Evolutionary conservation across 2,888 invertebrate species (phyloP).

Genomic region (Agriotes lineatus): DNA sequence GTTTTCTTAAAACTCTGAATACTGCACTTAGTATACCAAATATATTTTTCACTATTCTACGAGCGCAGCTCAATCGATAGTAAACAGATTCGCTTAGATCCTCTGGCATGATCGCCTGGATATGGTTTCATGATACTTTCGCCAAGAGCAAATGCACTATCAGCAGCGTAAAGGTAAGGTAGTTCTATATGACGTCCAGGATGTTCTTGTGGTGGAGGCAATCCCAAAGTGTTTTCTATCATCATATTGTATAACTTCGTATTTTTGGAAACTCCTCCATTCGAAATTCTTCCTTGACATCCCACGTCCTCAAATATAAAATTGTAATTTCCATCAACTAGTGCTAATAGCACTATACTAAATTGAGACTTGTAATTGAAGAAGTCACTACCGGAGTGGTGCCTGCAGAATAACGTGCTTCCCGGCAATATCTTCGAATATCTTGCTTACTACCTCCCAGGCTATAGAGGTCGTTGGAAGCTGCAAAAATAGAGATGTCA

Average conservation of each 20-base stretch:
- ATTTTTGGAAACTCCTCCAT: conserved; percentile 55
- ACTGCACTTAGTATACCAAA: conserved; percentile 43
- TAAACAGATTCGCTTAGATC: conserved; percentile 54
- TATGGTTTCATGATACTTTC: conserved; percentile 55
- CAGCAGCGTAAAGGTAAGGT: conserved; percentile 43
- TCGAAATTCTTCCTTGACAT: conserved; percentile 55
- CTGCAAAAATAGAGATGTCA: no score
- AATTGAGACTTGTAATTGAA: conserved; percentile 58
- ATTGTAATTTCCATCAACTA: conserved; percentile 62
- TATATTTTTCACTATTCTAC: conserved; percentile 41
- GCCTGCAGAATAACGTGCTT: conserved; percentile 56
- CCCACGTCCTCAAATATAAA: conserved; percentile 59
- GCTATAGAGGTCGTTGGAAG: no score
- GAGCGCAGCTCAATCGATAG: conserved; percentile 50
- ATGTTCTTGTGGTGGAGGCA: conserved; percentile 44
- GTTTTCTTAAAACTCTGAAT: conserved; percentile 49
- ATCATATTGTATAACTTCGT: conserved; percentile 26
- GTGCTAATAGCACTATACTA: conserved; percentile 59
- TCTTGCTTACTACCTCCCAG: no score
- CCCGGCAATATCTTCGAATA: conserved; percentile 57
- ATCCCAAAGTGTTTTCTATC: conserved; percentile 5
- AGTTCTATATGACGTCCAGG: conserved; percentile 37
- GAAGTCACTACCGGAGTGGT: conserved; percentile 54
- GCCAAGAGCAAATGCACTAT: conserved; percentile 51
- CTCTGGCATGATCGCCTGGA: conserved; percentile 49